Evolutionary conservation across 2,113 vertebrate species (phyloP), one percentile per base, ranked within the genome.

Genomic region (Tachysurus vachellii): DNA sequence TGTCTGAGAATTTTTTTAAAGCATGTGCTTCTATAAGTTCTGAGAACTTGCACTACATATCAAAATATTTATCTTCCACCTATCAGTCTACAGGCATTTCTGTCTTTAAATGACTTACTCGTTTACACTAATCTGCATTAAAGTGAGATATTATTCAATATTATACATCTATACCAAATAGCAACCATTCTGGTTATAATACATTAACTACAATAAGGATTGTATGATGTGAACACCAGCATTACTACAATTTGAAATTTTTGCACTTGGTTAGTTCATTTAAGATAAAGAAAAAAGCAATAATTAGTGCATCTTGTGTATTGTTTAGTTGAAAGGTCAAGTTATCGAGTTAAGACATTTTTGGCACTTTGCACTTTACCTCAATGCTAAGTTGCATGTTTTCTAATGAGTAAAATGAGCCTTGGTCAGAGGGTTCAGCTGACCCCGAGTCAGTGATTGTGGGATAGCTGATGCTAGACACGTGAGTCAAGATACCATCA

Each of bases 381-480:
- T 96, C 93, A 50, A 91, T 66, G 88, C 89, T 92, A 88, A 92
- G 93, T 89, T 94, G 93, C 87, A 94, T 91, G 84, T 95, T 95
- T 93, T 96, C 94, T 85, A 90, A 88, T 84, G 95, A 94, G 4
- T 92, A 91, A 90, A 93, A 93, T 79, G 90, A 92, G 90, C 93
- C 94, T 1, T 93, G 93, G 82, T 94, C 93, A 92, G 82, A 92
- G 86, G 90, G 89, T 86, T 93, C 94, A 84, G 94, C 93, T 88
- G 94, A 94, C 81, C 84, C 91, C 82, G 93, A 91, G 56, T 89
- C 92, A 82, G 93, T 93, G 92, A 94, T 95, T 81, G 94, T 94
- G 66, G 95, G 89, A 91, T 85, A 93, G 47, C 94, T 87, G 61
- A 93, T 89, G 23, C 88, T 95, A 77, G 93, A 94, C 93, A 95